These are phyloP conservation scores for Julus scanicus DNA, from an alignment of 2,888 invertebrate species.

Conservation along the genomic window DNA sequence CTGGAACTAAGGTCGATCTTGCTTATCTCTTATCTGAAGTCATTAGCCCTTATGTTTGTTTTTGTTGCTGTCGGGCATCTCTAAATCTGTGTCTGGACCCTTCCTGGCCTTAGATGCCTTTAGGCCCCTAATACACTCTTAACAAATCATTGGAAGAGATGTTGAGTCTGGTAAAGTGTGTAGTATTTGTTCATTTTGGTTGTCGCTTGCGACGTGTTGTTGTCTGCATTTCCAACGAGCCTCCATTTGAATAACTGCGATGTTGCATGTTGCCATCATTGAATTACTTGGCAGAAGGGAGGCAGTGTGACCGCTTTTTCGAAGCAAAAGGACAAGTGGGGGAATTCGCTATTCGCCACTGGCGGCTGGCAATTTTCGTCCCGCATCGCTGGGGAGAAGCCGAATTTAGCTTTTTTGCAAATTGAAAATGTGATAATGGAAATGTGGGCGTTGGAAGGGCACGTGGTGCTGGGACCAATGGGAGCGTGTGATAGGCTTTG, in stretches of 20 bases:
- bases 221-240: not conserved
- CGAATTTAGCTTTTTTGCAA: slow-evolving; percentile 45
- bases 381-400: slow-evolving; percentile 27
- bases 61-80: too few relatives aligned
- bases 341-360: slow-evolving; percentile 30
- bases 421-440: slow-evolving; percentile 43
- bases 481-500: slow-evolving; percentile 45
- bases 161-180: too few relatives aligned
- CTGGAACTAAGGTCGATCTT: too few relatives aligned
- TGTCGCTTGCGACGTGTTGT: slow-evolving; percentile 1
- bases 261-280: not conserved
- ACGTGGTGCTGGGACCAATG: slow-evolving; percentile 21
- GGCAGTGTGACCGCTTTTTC: slow-evolving; percentile 30
- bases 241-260: not conserved
- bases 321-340: not conserved
- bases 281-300: not conserved
- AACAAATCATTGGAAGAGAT: too few relatives aligned
- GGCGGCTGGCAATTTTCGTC: slow-evolving; percentile 43
- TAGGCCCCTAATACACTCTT: too few relatives aligned
- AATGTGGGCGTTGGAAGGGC: slow-evolving; percentile 25
- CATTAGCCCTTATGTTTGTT: too few relatives aligned
- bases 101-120: too few relatives aligned
- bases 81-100: too few relatives aligned
- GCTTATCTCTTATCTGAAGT: too few relatives aligned
- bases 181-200: too few relatives aligned